phyloP scores from a whole-genome alignment of 1,140 invertebrate species.

The Orchesella cincta region DNA sequence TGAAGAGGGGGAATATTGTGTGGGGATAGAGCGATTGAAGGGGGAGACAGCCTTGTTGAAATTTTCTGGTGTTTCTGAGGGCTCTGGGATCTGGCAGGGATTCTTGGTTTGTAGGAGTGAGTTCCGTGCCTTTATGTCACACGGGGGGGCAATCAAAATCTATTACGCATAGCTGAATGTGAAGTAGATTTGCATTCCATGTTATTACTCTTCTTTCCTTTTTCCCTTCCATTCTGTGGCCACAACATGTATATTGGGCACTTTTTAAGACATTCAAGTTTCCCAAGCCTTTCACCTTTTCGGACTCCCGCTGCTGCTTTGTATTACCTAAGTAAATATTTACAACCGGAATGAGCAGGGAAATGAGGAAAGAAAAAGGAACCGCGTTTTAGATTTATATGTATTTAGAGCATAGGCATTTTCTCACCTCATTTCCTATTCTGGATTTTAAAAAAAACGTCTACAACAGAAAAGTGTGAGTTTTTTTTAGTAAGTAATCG shows the following conservation, averaged over 20 bases:
- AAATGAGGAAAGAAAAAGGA: slow-evolving; percentile 2
- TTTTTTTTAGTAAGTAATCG: too few relatives aligned
- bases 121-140: too few relatives aligned
- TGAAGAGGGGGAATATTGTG: too few relatives aligned
- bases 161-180: too few relatives aligned
- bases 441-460: slow-evolving; percentile 6
- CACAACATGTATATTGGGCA: slow-evolving; percentile 24
- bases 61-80: too few relatives aligned
- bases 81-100: too few relatives aligned
- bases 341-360: slow-evolving; percentile 10
- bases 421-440: slow-evolving; percentile 30
- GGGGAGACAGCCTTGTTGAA: too few relatives aligned
- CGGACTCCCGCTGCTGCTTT: slow-evolving; percentile 24
- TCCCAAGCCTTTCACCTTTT: not conserved
- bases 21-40: too few relatives aligned
- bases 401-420: slow-evolving; percentile 20
- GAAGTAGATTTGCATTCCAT: too few relatives aligned
- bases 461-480: too few relatives aligned
- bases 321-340: slow-evolving; percentile 27
- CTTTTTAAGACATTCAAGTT: slow-evolving; percentile 21
- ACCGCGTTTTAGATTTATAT: slow-evolving; percentile 20
- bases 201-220: slow-evolving; percentile 9
- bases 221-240: slow-evolving; percentile 11
- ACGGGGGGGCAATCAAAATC: too few relatives aligned
- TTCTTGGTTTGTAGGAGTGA: too few relatives aligned